phyloP scores from a whole-genome alignment of 2,888 invertebrate species.

The Polymixis flavicincta region DNA sequence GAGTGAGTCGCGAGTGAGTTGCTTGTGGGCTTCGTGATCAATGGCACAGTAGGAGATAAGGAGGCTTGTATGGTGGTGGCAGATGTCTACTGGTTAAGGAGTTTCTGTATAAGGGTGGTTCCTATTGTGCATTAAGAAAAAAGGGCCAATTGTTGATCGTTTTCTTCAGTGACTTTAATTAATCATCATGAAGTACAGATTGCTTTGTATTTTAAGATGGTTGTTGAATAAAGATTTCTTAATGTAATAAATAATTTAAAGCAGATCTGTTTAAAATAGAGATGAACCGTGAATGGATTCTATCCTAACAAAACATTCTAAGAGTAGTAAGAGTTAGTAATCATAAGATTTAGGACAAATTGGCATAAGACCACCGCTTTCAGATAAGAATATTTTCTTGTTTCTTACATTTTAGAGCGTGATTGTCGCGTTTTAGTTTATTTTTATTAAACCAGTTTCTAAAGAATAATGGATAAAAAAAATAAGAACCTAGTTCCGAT shows the following conservation, averaged over 20 bases:
- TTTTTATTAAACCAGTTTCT: too few relatives aligned
- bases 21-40: slow-evolving; percentile 68
- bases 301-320: too few relatives aligned
- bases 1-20: slow-evolving; percentile 73
- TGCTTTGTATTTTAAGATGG: background rate
- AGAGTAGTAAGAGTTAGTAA: too few relatives aligned
- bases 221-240: background rate
- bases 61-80: slow-evolving; percentile 73
- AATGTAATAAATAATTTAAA: background rate
- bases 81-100: slow-evolving; percentile 70
- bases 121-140: slow-evolving; percentile 12
- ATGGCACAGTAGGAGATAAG: slow-evolving; percentile 77
- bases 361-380: too few relatives aligned
- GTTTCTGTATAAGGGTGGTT: slow-evolving; percentile 49
- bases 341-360: too few relatives aligned
- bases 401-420: too few relatives aligned
- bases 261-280: background rate
- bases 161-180: slow-evolving; percentile 11
- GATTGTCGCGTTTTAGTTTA: too few relatives aligned
- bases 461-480: too few relatives aligned
- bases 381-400: too few relatives aligned
- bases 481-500: too few relatives aligned
- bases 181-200: slow-evolving; percentile 7
- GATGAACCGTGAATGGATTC: background rate
- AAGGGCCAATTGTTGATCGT: slow-evolving; percentile 2